Percentiles rank a stretch among this genome's conserved stretches.
Conservation (phyloP, 2,797 vertebrate genomes). For the Parauchenoglanis punctatus region DNA sequence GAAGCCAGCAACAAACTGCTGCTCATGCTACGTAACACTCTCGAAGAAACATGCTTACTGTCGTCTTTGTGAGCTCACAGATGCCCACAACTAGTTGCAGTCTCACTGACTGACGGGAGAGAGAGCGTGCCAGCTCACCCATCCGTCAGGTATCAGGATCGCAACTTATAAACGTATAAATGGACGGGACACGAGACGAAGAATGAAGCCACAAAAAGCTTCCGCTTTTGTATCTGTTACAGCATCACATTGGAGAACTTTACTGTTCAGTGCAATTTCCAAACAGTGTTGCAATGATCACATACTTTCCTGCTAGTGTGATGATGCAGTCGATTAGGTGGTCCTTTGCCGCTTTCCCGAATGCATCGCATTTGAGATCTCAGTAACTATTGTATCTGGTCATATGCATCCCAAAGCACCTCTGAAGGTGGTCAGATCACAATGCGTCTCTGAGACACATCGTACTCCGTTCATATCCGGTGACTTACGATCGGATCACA, state of each 20-base stretch:
- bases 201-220: background rate
- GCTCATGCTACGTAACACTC: background rate
- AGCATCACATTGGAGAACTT: background rate
- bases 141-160: background rate
- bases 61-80: background rate
- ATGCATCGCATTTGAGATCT: background rate
- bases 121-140: background rate
- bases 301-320: background rate
- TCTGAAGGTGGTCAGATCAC: background rate
- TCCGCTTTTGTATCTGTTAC: background rate
- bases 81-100: background rate
- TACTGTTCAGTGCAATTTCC: no score
- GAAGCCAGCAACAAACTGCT: background rate
- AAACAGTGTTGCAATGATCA: background rate
- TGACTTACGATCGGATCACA: no score
- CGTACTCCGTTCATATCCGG: no score
- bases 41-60: background rate
- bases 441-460: background rate
- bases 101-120: background rate
- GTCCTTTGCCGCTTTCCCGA: background rate
- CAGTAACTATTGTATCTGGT: background rate
- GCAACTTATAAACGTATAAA: background rate
- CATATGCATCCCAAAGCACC: background rate
- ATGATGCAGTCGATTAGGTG: background rate
- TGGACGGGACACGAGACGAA: background rate